These are phyloP conservation scores for Pyrgus malvae DNA, from an alignment of 2,888 invertebrate genomes.

Conservation along the genomic window DNA sequence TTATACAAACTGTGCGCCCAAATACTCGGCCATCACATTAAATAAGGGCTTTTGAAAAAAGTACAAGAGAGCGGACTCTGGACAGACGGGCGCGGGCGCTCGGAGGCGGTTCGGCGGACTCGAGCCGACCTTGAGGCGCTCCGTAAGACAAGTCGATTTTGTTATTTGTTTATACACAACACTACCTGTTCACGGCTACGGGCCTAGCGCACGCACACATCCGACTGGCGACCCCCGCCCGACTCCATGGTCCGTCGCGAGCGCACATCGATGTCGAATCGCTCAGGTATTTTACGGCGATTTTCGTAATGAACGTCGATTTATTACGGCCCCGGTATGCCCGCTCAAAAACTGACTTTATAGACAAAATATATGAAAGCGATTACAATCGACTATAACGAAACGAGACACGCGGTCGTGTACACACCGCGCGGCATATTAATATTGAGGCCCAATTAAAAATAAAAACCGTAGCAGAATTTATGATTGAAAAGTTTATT, in stretches of 20 bases:
- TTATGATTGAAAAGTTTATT: conserved; percentile 44
- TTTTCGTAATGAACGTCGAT: conserved; percentile 76
- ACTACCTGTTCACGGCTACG: conserved; percentile 68
- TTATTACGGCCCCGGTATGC: conserved; percentile 68
- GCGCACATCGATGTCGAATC: conserved; percentile 59
- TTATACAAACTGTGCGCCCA: conserved; percentile 81
- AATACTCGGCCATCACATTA: conserved; percentile 79
- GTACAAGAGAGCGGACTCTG: conserved; percentile 56
- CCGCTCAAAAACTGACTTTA: conserved; percentile 60
- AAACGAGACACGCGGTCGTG: conserved; percentile 50
- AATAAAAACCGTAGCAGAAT: conserved; percentile 55
- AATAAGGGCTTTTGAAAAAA: conserved; percentile 75
- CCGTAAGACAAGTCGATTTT: conserved; percentile 79
- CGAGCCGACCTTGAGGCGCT: conserved; percentile 69
- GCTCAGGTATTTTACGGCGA: conserved; percentile 74
- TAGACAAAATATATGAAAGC: conserved; percentile 62
- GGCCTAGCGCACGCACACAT: conserved; percentile 44
- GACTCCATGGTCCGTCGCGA: conserved; percentile 38
- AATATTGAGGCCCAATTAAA: conserved; percentile 50
- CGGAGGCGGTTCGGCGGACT: conserved; percentile 45
- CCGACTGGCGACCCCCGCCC: conserved; percentile 1
- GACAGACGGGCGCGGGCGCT: conserved; percentile 48
- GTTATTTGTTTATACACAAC: conserved; percentile 81
- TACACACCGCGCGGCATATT: conserved; percentile 46
- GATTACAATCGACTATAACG: conserved; percentile 65